phyloP scores from a whole-genome alignment of 2,888 invertebrate species.

The Mechanitis messenoides region DNA sequence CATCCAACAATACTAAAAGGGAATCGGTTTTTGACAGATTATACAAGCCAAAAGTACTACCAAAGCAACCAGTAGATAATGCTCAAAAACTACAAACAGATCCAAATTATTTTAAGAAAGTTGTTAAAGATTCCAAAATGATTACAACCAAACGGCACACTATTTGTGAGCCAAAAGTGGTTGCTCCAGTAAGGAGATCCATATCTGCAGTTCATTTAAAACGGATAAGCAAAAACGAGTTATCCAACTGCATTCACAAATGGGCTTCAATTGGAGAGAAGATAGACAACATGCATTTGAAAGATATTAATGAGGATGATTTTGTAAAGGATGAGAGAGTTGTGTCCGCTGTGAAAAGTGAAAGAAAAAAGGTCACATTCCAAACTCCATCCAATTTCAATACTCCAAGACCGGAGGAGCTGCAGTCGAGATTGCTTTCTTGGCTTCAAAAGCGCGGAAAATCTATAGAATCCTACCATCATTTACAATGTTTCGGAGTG shows the following conservation, averaged over 20 bases:
- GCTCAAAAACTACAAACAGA: conserved; percentile 46
- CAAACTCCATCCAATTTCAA: conserved; percentile 56
- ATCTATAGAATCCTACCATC: conserved; percentile 64
- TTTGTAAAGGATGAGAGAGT: conserved; percentile 44
- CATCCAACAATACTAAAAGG: conserved; percentile 23
- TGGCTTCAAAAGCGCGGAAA: conserved; percentile 75
- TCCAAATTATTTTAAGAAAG: conserved; percentile 47
- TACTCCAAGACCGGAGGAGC: conserved; percentile 59
- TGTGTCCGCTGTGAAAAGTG: conserved; percentile 60
- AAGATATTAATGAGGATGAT: conserved; percentile 53
- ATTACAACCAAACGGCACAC: conserved; percentile 50
- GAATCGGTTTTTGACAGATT: conserved; percentile 62
- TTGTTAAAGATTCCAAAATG: conserved; percentile 42
- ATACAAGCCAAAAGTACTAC: conserved; percentile 52
- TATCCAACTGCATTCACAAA: conserved; percentile 58
- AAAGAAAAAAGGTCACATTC: conserved; percentile 62
- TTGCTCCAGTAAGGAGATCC: conserved; percentile 50
- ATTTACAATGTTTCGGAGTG: conserved; percentile 74
- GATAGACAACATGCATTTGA: conserved; percentile 46
- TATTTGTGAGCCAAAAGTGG: conserved; percentile 37
- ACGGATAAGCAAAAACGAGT: conserved; percentile 50
- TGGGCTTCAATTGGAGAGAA: conserved; percentile 65
- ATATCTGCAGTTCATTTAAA: conserved; percentile 72
- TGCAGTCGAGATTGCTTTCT: conserved; percentile 58
- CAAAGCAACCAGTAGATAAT: conserved; percentile 36